Base-by-base conservation (phyloP, 2,888 invertebrate genomes). In the Acanthopleura granulata region DNA sequence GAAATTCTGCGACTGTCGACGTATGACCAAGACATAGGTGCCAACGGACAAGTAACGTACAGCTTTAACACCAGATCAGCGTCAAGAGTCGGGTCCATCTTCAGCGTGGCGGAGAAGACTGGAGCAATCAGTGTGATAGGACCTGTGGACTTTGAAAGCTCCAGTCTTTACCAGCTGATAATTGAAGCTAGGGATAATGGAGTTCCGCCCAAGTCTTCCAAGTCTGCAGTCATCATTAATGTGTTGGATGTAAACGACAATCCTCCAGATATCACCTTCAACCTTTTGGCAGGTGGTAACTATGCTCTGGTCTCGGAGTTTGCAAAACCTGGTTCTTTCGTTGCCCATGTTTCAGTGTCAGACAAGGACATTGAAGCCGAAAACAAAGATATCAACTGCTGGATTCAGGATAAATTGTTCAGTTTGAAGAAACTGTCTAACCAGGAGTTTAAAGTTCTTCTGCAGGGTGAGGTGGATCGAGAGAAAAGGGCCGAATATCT, bases 1-100 rank as follows among this genome's bases (percentile, higher is more conserved):
- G 50, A 40, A 49, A 71, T 71, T 49, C 93, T 95, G 81, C 94
- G 94, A 83, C 97, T 97, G 89, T 92, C 94, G 80, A 97, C 97
- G 0, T 93, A 93, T 0, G 97, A 72, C 29, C 51, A 12, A 12
- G 72, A 72, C 57, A n/a, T 51, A 0, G 72, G 72, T n/a, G 18
- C 18, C n/a, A 72, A 61, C 71, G 80, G 78, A 40, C 29, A 75
- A 27, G 75, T 82, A 18, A 69, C 66, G 18, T 72, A 72, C 51
- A 29, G n/a, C 18, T 57, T 72, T n/a, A 72, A 72, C 29, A 3
- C 29, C n/a, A 22, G 72, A 22, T 29, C 57, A 62, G 16, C 57
- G 1, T n/a, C 29, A 1, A 49, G n/a, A 72, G 61, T 72, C 18
- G 30, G 29, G 4, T 18, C 50, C 16, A 57, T 49, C 9, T 72